Percentiles rank a stretch among this genome's conserved stretches.
Conservation (phyloP, 2,797 vertebrate species). For the Australoheros facetus region DNA sequence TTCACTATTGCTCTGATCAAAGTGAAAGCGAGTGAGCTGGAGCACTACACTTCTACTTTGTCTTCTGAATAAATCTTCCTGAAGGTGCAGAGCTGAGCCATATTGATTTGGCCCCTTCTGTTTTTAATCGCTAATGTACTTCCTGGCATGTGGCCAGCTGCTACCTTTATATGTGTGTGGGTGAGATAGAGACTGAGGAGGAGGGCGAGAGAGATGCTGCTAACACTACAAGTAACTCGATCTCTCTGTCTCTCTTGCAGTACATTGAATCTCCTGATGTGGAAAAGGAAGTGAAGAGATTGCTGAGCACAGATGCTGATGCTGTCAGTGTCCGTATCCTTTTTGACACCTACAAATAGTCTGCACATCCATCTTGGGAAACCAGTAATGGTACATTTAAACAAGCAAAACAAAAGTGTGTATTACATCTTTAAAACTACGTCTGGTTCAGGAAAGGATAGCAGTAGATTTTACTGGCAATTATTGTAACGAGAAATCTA, state of each 20-base stretch:
- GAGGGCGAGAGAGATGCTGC: neutral
- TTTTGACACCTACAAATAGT: conserved; percentile 39
- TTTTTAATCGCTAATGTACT: conserved; percentile 82
- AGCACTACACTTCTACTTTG: conserved; percentile 68
- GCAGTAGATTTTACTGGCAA: neutral
- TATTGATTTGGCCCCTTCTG: conserved; percentile 75
- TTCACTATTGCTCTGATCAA: conserved; percentile 73
- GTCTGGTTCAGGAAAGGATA: neutral
- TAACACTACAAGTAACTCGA: conserved; percentile 48
- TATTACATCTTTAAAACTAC: neutral
- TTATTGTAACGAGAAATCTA: neutral
- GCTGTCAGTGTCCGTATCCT: conserved; percentile 96
- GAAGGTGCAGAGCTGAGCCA: conserved; percentile 58
- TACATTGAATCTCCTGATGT: conserved; percentile 92
- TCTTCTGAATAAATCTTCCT: conserved; percentile 78
- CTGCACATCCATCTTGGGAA: neutral
- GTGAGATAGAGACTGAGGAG: neutral
- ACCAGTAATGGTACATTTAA: neutral
- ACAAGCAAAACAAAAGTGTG: neutral
- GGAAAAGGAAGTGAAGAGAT: conserved; percentile 95
- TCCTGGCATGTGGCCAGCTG: conserved; percentile 70
- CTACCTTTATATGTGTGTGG: conserved; percentile 19
- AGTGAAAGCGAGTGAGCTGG: conserved; percentile 62
- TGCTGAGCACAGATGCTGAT: conserved; percentile 93
- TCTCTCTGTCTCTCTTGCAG: conserved; percentile 71